Conservation (phyloP, 2,113 vertebrate species). For the Muntiacus reevesi region DNA sequence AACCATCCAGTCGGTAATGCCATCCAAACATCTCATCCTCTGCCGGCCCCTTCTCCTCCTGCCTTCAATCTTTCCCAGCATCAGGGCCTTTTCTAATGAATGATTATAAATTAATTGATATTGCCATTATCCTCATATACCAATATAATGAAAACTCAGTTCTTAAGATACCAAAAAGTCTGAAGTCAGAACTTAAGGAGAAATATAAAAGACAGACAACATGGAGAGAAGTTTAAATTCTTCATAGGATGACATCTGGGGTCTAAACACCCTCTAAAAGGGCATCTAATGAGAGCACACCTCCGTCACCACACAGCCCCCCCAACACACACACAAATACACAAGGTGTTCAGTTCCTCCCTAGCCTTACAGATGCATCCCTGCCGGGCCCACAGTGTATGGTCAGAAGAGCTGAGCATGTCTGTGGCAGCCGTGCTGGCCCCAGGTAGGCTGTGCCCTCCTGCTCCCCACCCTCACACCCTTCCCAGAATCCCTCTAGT, state of each 20-base stretch:
- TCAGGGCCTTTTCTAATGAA: not conserved
- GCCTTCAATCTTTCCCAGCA: not conserved
- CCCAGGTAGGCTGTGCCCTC: fast-evolving
- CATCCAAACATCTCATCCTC: not conserved
- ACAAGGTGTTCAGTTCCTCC: not conserved
- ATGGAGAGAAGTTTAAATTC: not conserved
- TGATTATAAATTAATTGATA: not conserved
- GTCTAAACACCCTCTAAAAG: not conserved
- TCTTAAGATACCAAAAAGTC: not conserved
- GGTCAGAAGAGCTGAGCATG: no score
- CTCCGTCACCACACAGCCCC: not conserved
- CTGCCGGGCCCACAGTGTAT: not conserved
- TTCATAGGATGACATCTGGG: not conserved
- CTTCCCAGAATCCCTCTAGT: not conserved
- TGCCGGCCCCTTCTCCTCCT: not conserved
- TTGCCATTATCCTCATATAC: not conserved
- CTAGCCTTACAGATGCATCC: not conserved
- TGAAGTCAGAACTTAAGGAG: not conserved
- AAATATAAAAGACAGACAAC: not conserved
- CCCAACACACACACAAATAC: not conserved
- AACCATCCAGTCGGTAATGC: not conserved
- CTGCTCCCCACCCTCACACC: fast-evolving
- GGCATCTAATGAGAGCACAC: not conserved
- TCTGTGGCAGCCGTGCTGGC: not conserved
- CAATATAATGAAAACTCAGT: not conserved